Conservation (phyloP, 2,113 vertebrate species). For the Cavia porcellus region DNA sequence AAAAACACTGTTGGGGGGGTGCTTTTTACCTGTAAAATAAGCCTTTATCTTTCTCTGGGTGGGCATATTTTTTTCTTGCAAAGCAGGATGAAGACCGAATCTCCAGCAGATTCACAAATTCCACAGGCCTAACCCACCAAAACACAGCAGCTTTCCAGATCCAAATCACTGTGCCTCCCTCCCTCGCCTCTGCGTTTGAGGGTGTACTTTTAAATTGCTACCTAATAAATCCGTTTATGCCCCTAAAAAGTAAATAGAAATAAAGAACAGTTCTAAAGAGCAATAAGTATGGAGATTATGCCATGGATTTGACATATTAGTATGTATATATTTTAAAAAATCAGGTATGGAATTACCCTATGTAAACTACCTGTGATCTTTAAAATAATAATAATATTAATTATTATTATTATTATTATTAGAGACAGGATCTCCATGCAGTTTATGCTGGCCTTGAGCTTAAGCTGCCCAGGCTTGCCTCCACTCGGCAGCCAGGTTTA, state of each 20-base stretch:
- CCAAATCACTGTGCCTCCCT: background rate
- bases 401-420: background rate
- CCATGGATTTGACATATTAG: background rate
- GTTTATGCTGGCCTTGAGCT: background rate
- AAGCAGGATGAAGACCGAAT: background rate
- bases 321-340: conserved; percentile 2
- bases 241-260: background rate
- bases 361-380: background rate
- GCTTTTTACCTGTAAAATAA: background rate
- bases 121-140: background rate
- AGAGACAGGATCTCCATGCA: background rate
- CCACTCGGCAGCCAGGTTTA: background rate
- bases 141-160: background rate
- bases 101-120: background rate
- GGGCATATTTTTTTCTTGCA: background rate
- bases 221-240: background rate
- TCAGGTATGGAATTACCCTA: background rate
- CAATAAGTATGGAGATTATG: background rate
- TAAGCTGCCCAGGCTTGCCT: background rate
- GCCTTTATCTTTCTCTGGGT: background rate
- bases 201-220: background rate
- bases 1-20: background rate
- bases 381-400: background rate
- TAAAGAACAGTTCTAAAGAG: background rate
- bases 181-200: background rate